These are phyloP conservation scores for Onychomys torridus DNA, from an alignment of 2,797 vertebrate genomes.

Conservation along the genomic window DNA sequence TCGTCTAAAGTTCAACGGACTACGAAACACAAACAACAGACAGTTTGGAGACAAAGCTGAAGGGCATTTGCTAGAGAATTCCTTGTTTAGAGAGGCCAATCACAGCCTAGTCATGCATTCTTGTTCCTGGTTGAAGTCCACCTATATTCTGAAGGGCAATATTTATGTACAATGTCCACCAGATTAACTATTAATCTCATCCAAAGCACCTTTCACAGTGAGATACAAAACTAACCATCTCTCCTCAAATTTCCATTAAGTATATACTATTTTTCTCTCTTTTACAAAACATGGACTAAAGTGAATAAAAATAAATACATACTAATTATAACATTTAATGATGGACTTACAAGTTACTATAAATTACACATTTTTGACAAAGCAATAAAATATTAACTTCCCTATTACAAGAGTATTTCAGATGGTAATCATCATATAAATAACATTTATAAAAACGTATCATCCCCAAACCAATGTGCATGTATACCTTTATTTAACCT, in stretches of 20 bases:
- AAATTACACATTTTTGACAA: background rate
- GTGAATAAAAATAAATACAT: background rate
- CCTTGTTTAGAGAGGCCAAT: background rate
- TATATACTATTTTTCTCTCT: background rate
- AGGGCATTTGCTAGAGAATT: background rate
- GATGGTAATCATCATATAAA: background rate
- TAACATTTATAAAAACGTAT: background rate
- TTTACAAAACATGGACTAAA: slow-evolving; percentile 9
- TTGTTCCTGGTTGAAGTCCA: background rate
- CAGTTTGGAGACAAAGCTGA: background rate
- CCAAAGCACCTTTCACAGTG: background rate
- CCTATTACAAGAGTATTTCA: background rate
- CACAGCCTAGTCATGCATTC: background rate
- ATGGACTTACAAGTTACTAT: background rate
- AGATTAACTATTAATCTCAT: background rate
- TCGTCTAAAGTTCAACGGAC: background rate
- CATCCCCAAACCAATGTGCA: background rate
- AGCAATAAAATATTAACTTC: background rate
- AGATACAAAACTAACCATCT: background rate
- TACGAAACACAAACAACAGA: background rate
- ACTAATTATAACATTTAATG: background rate
- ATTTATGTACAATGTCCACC: background rate
- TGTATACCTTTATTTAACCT: background rate
- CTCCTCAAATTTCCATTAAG: background rate
- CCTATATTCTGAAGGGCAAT: background rate